Conservation (phyloP, 2,888 invertebrate species). For the Macrostomum cliftonense region DNA sequence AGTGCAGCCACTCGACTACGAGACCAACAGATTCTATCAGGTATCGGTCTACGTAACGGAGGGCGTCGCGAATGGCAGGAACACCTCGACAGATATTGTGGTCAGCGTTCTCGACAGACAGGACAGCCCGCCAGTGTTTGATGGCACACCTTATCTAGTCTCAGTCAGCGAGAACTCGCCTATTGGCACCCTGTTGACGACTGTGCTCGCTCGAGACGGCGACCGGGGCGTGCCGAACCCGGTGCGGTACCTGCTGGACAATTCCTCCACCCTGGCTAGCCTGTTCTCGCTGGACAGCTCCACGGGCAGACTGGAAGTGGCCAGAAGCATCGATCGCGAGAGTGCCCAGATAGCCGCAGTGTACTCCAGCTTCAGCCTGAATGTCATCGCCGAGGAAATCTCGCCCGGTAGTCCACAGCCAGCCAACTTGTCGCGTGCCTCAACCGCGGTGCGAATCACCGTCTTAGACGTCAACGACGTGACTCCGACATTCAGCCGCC, state of each 20-base stretch:
- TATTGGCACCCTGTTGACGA: slow-evolving; percentile 47
- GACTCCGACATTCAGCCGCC: slow-evolving; percentile 51
- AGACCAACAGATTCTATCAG: slow-evolving; percentile 41
- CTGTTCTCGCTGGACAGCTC: too few relatives aligned
- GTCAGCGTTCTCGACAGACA: slow-evolving; percentile 74
- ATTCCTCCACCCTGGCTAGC: too few relatives aligned
- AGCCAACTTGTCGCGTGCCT: too few relatives aligned
- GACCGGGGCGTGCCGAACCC: slow-evolving; percentile 48
- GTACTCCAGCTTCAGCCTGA: too few relatives aligned
- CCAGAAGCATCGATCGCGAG: too few relatives aligned
- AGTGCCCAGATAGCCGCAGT: too few relatives aligned
- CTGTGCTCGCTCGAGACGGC: slow-evolving; percentile 58
- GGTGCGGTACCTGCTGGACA: too few relatives aligned
- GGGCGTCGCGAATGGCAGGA: slow-evolving; percentile 39
- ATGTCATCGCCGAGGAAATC: too few relatives aligned
- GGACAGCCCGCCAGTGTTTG: slow-evolving; percentile 75
- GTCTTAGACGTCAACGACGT: slow-evolving; percentile 29
- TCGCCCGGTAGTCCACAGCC: too few relatives aligned
- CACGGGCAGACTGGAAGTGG: too few relatives aligned
- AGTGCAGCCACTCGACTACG: slow-evolving; percentile 54
- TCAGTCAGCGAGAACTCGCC: slow-evolving; percentile 56
- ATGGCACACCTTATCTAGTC: slow-evolving; percentile 63
- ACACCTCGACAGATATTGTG: slow-evolving; percentile 58
- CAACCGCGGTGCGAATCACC: too few relatives aligned
- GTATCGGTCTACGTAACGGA: slow-evolving; percentile 30